phyloP scores from a whole-genome alignment of 2,797 vertebrate genomes.

The Aplochiton taeniatus region DNA sequence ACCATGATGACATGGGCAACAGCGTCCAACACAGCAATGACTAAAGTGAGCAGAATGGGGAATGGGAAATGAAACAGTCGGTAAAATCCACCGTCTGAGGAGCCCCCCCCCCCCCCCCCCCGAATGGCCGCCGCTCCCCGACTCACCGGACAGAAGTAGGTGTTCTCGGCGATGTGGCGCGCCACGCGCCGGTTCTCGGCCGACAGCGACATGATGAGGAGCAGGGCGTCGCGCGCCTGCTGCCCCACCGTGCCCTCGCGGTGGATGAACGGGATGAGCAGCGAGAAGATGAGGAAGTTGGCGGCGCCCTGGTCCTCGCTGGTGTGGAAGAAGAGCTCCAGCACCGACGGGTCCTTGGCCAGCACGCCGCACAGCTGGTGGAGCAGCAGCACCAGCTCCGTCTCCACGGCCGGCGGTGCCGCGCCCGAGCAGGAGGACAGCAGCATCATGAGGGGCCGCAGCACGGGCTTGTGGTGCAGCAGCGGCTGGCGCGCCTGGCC shows the following conservation, averaged over 20 bases:
- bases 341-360: constrained; percentile 91
- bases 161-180: constrained; percentile 89
- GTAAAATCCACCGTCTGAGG: too few relatives aligned
- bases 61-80: neutral
- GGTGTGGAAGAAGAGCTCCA: constrained; percentile 98
- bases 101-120: neutral
- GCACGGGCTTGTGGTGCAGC: constrained; percentile 94
- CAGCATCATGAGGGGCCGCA: constrained; percentile 96
- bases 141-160: constrained; percentile 97
- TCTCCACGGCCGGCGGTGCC: constrained; percentile 81
- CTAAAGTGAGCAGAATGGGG: neutral
- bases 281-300: constrained; percentile 98
- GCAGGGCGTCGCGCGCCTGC: constrained; percentile 92
- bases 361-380: constrained; percentile 94
- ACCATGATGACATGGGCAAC: neutral
- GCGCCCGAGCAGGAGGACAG: constrained; percentile 90
- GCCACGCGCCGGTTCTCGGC: constrained; percentile 91
- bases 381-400: constrained; percentile 89
- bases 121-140: too few relatives aligned
- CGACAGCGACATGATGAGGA: constrained; percentile 96
- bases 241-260: constrained; percentile 92
- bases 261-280: constrained; percentile 97
- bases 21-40: neutral
- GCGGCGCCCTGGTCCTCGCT: constrained; percentile 97
- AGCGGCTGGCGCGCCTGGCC: constrained; percentile 92